These are phyloP conservation scores for Dermatemys mawii DNA, from an alignment of 2,113 vertebrate species.

Conservation along the genomic window DNA sequence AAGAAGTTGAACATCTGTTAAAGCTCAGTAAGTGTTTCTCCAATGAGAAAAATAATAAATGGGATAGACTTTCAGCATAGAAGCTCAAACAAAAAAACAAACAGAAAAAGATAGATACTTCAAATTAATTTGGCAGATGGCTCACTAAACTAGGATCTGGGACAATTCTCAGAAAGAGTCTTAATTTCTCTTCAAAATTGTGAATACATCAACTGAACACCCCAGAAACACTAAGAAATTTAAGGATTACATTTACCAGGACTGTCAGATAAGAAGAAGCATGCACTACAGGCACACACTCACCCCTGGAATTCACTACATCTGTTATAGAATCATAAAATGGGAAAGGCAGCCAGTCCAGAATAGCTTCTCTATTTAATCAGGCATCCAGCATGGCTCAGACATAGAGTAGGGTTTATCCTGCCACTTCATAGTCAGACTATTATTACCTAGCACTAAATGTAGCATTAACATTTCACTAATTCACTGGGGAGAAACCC, in stretches of 20 bases:
- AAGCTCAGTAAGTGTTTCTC: conserved; percentile 56
- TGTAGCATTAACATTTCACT: neutral
- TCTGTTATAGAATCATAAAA: neutral
- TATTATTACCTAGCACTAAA: neutral
- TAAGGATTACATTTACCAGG: neutral
- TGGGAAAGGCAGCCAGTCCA: neutral
- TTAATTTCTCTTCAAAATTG: conserved; percentile 50
- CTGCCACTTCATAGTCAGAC: neutral
- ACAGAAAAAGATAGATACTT: conserved; percentile 44
- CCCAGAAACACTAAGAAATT: conserved; percentile 26
- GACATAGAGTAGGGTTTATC: fast-evolving
- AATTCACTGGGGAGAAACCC: neutral
- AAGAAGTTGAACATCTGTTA: conserved; percentile 65
- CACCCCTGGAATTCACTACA: neutral
- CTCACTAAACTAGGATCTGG: conserved; percentile 27
- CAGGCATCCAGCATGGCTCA: neutral
- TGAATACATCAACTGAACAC: conserved; percentile 32
- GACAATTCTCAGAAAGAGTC: neutral
- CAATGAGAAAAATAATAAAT: conserved; percentile 51
- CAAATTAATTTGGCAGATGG: conserved; percentile 61
- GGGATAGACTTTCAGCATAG: conserved; percentile 3
- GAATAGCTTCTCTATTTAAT: neutral
- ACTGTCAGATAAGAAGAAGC: neutral
- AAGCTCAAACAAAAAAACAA: conserved; percentile 55
- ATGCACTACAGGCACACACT: neutral